Evolutionary conservation across 2,888 invertebrate genomes (phyloP), one percentile per base, ranked within the genome.

Genomic region (Allygus modestus): DNA sequence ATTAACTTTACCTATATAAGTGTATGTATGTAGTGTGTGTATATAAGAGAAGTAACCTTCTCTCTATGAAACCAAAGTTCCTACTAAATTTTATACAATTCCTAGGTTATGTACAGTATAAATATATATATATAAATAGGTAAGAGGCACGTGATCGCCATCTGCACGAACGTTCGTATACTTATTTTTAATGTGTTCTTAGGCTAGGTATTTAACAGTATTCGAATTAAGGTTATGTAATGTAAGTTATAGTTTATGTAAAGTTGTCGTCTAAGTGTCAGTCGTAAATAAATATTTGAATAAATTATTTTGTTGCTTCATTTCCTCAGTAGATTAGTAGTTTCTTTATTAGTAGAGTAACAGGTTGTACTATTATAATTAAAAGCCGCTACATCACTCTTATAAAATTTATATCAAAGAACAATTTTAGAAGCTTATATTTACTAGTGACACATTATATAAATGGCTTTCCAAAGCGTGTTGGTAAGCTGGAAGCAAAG

Each of bases 151-250:
- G 28, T 58, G 31, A 33, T 58, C 11, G 79, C 79, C 79, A 77
- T 33, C 54, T 79, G 79, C 79, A 79, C 79, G 79, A 58, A 83
- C 41, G 54, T 75, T 83, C 73, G 83, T 83, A 73, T 75, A 83
- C 83, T 83, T 83, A 83, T 83, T 83, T 83, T 83, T 83, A 83
- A 83, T 83, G 83, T 83, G 83, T 83, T 83, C 83, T 71, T 75
- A 79, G 79, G 54, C 54, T 79, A 79, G 79, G 79, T 79, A 79
- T 79, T 79, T 79, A 79, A 79, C 79, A 79, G 79, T 79, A 79
- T 79, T 79, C 79, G 79, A 51, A 79, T 79, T 79, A 79, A 79
- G 79, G 79, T 79, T 79, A 79, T 58, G 37, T 79, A 79, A 58
- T 79, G 79, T 79, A 79, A 79, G 79, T 79, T 79, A 79, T 79